These are phyloP conservation scores for Mixornis gularis DNA, from an alignment of 2,113 vertebrate genomes.

Conservation along the genomic window DNA sequence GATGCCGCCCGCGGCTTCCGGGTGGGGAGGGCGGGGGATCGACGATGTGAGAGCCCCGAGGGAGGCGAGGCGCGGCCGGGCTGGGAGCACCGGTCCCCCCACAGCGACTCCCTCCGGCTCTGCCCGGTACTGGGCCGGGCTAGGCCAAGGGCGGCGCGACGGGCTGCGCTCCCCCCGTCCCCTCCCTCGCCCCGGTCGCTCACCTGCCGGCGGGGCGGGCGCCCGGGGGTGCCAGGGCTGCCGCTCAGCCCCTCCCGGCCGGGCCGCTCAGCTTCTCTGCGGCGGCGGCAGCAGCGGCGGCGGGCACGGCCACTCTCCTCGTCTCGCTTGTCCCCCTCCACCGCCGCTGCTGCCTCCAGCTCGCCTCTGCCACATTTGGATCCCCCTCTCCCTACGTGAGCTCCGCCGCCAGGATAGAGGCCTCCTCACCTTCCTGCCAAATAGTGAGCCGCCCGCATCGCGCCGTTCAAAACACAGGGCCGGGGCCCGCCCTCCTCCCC, in stretches of 20 bases:
- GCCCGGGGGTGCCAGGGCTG: slow-evolving; percentile 5
- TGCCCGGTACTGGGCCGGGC: slow-evolving; percentile 20
- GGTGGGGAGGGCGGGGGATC: not conserved
- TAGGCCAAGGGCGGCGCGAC: slow-evolving; percentile 37
- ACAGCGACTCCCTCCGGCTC: slow-evolving; percentile 49
- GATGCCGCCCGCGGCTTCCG: not conserved
- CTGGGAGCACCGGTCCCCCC: not conserved
- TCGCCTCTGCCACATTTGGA: slow-evolving; percentile 41
- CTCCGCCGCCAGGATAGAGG: not conserved
- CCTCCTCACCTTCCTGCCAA: slow-evolving; percentile 69
- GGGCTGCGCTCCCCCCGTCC: not conserved
- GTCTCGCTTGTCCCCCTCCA: slow-evolving; percentile 31
- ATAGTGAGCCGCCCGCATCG: slow-evolving; percentile 50
- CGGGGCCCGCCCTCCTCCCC: slow-evolving; percentile 12
- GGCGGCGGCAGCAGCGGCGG: not conserved
- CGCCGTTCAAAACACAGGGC: slow-evolving; percentile 43
- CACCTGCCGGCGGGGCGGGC: slow-evolving; percentile 2
- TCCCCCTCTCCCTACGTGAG: not conserved
- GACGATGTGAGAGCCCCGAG: not conserved
- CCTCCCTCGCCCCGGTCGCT: slow-evolving; percentile 6
- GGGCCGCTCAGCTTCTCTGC: slow-evolving; percentile 46
- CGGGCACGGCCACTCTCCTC: slow-evolving; percentile 14
- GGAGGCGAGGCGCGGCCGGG: not conserved
- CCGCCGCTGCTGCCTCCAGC: not conserved
- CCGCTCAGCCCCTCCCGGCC: slow-evolving; percentile 36